phyloP scores from a whole-genome alignment of 2,113 vertebrate genomes.

The Mustelus asterias region DNA sequence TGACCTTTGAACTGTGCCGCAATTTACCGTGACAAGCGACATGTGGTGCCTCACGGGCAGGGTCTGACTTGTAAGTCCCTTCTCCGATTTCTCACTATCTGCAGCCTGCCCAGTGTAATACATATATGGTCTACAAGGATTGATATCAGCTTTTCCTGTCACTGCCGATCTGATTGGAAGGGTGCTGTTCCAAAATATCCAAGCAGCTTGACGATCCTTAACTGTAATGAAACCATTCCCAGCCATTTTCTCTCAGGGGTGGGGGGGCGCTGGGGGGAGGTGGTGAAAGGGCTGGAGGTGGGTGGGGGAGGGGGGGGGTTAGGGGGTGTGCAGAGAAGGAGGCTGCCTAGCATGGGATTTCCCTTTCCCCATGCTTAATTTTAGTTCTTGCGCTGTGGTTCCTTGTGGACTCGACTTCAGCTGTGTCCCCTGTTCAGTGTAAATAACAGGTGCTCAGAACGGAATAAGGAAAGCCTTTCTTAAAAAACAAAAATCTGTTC shows the following conservation, averaged over 20 bases:
- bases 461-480: not conserved
- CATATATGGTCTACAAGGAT: constrained; percentile 49
- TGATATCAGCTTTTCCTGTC: constrained; percentile 49
- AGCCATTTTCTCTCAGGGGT: not conserved
- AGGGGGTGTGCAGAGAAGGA: not conserved
- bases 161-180: constrained; percentile 50
- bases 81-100: constrained; percentile 41
- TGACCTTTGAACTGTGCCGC: constrained; percentile 42
- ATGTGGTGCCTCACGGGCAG: constrained; percentile 42
- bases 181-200: constrained; percentile 57
- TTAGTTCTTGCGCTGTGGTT: constrained; percentile 25
- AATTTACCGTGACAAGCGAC: constrained; percentile 49
- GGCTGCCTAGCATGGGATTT: not conserved
- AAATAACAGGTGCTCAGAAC: constrained; percentile 37
- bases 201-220: constrained; percentile 51
- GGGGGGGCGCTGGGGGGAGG: no score
- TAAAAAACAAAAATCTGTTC: not conserved
- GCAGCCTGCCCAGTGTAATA: constrained; percentile 46
- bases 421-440: constrained; percentile 27
- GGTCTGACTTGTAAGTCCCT: constrained; percentile 37
- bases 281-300: not conserved
- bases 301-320: not conserved
- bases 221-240: constrained; percentile 38
- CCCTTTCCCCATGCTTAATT: not conserved
- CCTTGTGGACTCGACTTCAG: constrained; percentile 38